These are phyloP conservation scores for Cheilinus undulatus DNA, from an alignment of 2,113 vertebrate species.

Conservation along the genomic window DNA sequence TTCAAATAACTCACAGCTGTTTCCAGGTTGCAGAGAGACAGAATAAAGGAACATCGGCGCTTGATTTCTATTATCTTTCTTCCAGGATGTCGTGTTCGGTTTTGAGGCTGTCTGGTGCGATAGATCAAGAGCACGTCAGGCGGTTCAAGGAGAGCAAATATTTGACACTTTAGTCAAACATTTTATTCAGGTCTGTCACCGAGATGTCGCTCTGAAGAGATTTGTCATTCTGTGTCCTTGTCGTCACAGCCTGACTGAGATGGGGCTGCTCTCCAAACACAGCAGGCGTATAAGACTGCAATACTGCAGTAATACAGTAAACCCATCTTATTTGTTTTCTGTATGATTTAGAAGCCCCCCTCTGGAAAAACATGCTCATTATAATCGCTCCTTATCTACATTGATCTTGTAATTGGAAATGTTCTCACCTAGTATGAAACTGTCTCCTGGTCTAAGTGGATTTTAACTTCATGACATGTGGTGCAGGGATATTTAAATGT, in stretches of 20 bases:
- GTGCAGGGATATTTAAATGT: conserved; percentile 41
- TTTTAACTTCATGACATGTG: conserved; percentile 54
- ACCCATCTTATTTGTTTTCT: conserved; percentile 13
- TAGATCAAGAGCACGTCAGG: conserved; percentile 51
- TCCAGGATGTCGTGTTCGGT: conserved; percentile 37
- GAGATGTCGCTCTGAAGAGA: conserved; percentile 42
- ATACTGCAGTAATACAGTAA: conserved; percentile 1
- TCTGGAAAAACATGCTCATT: conserved; percentile 47
- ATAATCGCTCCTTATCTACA: conserved; percentile 54
- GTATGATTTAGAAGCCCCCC: conserved; percentile 37
- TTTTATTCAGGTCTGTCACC: conserved; percentile 59
- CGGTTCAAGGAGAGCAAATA: conserved; percentile 66
- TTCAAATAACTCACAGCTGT: not conserved
- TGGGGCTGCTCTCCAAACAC: conserved; percentile 14
- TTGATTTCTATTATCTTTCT: conserved; percentile 46
- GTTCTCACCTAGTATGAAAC: conserved; percentile 65
- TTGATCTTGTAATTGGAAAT: conserved; percentile 69
- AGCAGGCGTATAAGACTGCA: not conserved
- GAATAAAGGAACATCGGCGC: not conserved
- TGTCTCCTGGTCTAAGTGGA: conserved; percentile 52
- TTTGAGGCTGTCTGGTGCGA: conserved; percentile 43
- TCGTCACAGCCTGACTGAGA: conserved; percentile 41
- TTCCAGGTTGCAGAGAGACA: conserved; percentile 12
- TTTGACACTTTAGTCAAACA: conserved; percentile 68
- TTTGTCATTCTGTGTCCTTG: conserved; percentile 64